These are phyloP conservation scores for Tetramorium parvispinum DNA, from an alignment of 1,140 invertebrate species.

Conservation along the genomic window DNA sequence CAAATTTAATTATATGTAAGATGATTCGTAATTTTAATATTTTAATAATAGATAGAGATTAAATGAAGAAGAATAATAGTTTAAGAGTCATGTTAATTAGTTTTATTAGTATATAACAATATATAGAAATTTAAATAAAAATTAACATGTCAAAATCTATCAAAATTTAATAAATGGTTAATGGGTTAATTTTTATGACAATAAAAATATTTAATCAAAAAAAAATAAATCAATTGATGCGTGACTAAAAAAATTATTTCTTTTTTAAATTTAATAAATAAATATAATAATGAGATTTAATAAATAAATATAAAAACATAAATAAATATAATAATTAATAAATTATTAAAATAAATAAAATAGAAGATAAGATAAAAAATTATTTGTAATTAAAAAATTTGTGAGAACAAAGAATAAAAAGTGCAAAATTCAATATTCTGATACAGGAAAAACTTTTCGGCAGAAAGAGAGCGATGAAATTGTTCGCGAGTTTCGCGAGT, in stretches of 20 bases:
- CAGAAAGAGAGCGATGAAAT: background rate
- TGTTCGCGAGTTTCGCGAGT: slow-evolving; percentile 25
- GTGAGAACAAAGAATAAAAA: background rate
- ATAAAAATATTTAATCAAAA: background rate
- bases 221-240: background rate
- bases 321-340: background rate
- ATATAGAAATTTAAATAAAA: background rate
- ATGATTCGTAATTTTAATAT: background rate
- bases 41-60: background rate
- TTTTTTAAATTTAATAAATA: background rate
- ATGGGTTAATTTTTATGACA: background rate
- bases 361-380: background rate
- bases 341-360: background rate
- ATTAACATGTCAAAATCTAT: background rate
- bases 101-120: background rate
- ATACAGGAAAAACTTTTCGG: background rate
- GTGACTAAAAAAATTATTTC: background rate
- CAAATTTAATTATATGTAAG: background rate
- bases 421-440: background rate
- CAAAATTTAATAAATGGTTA: background rate
- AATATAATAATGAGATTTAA: background rate
- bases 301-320: too few species aligned
- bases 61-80: background rate
- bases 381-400: background rate
- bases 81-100: background rate